Base-by-base conservation (phyloP, 2,113 vertebrate genomes). In the Malurus melanocephalus region DNA sequence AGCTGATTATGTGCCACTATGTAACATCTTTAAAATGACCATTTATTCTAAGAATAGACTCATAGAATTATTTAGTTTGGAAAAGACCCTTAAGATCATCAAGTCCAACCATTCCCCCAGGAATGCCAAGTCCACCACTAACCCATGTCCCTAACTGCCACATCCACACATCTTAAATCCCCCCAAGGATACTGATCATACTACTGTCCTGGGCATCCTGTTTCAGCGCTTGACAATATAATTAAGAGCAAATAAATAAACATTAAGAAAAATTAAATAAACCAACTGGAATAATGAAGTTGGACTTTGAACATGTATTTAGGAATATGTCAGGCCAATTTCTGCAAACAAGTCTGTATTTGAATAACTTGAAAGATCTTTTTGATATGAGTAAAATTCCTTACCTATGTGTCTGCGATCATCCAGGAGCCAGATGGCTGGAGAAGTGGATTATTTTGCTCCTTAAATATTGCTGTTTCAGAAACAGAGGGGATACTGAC, bases 101-200 rank as follows among this genome's bases (percentile, higher is more conserved):
- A 1, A 65, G 42, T 35, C 42, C 43, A 64, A 30, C 19, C 4
- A 0, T 35, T 3, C 42, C 18, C 7, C 13, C 6, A 16, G 5
- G 35, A 38, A 23, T 45, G 35, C 19, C 32, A 57, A 62, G 35
- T 16, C 19, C 27, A 43, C 30, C 26, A 27, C 35, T 57, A 45
- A 62, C 16, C 42, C 26, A n/a, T n/a, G 45, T 53, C 28, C 10
- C n/a, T 17, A 27, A 43, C 18, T 1, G 1, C 24, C 56, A 56
- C 1, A 0, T 19, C 42, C 27, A 45, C 52, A 12, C 0, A 1
- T 27, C n/a, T 51, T 33, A 64, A 66, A 35, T 60, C 17, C 33
- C 18, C 48, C 9, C 33, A 55, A 22, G 46, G 33, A 10, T 9
- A 18, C 22, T 7, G 12, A 42, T 17, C 48, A 46, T 4, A 17